These are phyloP conservation scores for Callorhinus ursinus DNA, from an alignment of 2,113 vertebrate species.

Conservation along the genomic window DNA sequence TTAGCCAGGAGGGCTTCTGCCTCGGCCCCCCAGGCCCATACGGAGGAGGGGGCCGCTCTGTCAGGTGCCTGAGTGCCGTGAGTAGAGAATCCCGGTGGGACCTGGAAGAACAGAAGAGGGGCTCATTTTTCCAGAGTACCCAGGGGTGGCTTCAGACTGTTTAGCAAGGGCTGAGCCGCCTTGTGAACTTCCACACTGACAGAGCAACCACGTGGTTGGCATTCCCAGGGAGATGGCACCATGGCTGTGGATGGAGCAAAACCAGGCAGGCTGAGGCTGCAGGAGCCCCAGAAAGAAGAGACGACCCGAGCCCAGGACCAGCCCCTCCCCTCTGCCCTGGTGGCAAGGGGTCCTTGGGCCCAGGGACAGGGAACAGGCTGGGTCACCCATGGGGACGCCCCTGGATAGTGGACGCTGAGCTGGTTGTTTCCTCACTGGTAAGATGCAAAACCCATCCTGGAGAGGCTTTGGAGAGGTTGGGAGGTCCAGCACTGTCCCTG, in stretches of 20 bases:
- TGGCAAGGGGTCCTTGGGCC: background rate
- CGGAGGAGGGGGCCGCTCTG: background rate
- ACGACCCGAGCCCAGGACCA: background rate
- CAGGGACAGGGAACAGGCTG: background rate
- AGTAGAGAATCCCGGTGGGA: background rate
- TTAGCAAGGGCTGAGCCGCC: background rate
- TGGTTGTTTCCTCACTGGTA: background rate
- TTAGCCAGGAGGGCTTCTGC: background rate
- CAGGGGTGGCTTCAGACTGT: background rate
- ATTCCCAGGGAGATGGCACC: background rate
- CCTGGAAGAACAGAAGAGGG: background rate
- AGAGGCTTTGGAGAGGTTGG: background rate
- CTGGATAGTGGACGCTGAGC: background rate
- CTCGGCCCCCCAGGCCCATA: background rate
- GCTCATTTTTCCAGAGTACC: background rate
- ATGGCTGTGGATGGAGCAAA: too few species aligned
- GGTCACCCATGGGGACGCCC: background rate
- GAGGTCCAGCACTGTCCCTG: fast-evolving
- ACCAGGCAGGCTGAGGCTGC: fast-evolving
- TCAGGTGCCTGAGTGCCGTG: background rate
- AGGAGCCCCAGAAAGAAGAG: background rate
- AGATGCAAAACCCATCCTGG: background rate
- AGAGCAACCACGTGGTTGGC: too few species aligned
- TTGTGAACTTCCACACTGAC: background rate
- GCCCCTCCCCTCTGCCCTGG: background rate